Percentiles rank a stretch among this genome's conserved stretches.
Evolutionary conservation across 2,113 vertebrate genomes (phyloP).

Genomic region (Entomyzon cyanotis): DNA sequence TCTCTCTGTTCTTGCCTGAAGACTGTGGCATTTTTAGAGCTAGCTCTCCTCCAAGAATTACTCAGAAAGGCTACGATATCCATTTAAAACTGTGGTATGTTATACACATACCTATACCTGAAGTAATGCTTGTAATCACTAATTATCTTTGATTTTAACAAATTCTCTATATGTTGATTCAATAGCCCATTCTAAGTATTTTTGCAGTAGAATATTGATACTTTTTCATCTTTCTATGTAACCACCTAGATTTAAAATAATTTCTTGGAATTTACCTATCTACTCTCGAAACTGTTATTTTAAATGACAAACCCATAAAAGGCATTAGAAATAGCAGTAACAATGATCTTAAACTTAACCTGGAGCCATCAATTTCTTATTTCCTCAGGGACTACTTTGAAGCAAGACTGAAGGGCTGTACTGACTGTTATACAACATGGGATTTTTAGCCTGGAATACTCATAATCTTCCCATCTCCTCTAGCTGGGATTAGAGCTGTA

Average conservation of each 20-base stretch:
- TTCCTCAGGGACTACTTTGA: background rate
- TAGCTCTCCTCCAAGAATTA: background rate
- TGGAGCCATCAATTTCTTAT: background rate
- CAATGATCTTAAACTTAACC: background rate
- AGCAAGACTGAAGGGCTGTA: background rate
- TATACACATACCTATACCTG: background rate
- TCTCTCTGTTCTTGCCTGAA: background rate
- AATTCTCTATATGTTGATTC: background rate
- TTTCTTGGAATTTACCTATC: background rate
- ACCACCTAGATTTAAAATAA: background rate
- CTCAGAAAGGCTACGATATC: background rate
- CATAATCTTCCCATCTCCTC: background rate
- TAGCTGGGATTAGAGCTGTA: background rate
- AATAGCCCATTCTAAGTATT: background rate
- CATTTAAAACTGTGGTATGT: background rate
- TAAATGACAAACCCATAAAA: background rate
- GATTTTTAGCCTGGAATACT: background rate
- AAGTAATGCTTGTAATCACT: background rate
- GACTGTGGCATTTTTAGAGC: background rate
- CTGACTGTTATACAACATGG: background rate
- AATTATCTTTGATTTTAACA: background rate
- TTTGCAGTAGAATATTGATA: background rate
- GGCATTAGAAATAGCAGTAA: background rate
- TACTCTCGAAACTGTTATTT: background rate
- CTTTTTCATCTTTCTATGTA: background rate